A percentile compares a stretch with the other conserved stretches of the same genome.
phyloP scores from a whole-genome alignment of 2,113 vertebrate species.

The Myodes glareolus region DNA sequence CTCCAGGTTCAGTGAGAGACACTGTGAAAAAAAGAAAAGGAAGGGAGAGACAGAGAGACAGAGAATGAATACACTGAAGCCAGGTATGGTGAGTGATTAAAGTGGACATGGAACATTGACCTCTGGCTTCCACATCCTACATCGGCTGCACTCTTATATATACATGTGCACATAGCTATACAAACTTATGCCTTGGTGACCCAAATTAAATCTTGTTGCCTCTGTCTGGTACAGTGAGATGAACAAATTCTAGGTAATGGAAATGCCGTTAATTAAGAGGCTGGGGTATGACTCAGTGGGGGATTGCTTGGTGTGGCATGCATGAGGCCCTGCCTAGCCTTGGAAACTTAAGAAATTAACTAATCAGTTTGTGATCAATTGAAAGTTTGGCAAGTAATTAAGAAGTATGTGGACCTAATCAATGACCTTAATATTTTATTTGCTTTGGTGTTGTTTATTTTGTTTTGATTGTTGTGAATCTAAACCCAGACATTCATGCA shows the following conservation, averaged over 20 bases:
- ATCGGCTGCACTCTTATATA: background rate
- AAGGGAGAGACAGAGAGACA: too few relatives aligned
- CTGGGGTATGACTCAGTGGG: background rate
- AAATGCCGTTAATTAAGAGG: background rate
- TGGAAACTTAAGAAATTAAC: background rate
- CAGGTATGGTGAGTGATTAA: background rate
- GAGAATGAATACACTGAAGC: background rate
- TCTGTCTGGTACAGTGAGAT: background rate
- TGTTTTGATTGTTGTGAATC: background rate
- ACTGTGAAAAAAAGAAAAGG: background rate
- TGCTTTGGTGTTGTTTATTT: background rate
- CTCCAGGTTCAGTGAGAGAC: background rate
- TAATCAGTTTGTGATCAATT: slow-evolving; percentile 24
- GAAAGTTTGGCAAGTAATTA: background rate
- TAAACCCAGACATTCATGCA: background rate
- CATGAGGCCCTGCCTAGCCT: background rate
- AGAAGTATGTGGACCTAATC: background rate
- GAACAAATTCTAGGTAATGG: background rate
- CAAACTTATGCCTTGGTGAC: background rate
- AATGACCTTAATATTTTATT: background rate
- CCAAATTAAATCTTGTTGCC: background rate
- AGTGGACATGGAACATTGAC: background rate
- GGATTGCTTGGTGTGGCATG: background rate
- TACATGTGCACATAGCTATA: background rate
- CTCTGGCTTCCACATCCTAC: background rate